Evolutionary conservation across 2,797 vertebrate genomes (phyloP).

Genomic region (Notoglanidium macrostoma): DNA sequence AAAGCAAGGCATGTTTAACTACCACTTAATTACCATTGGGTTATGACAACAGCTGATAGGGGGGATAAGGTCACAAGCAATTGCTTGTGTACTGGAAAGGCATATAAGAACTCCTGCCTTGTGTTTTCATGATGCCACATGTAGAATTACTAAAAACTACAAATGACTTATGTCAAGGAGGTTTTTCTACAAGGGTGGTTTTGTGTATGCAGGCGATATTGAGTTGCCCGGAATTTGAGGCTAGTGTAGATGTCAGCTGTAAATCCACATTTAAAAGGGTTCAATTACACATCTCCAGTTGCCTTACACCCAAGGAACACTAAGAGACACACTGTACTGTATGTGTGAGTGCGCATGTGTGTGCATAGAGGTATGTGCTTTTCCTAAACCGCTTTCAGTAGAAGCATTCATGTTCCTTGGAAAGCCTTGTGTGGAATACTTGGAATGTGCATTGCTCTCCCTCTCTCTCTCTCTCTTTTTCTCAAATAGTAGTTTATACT

Average conservation of each 20-base stretch:
- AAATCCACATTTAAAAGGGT: conserved; percentile 26
- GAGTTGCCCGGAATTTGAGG: conserved; percentile 13
- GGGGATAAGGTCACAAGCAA: not conserved
- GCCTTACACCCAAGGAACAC: not conserved
- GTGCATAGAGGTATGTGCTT: conserved; percentile 41
- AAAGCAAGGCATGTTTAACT: not conserved
- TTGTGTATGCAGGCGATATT: conserved; percentile 5
- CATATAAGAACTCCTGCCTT: not conserved
- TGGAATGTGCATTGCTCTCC: conserved; percentile 70
- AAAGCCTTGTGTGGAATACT: conserved; percentile 74
- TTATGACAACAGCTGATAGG: not conserved
- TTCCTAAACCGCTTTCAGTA: conserved; percentile 63
- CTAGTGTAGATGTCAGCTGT: conserved; percentile 2
- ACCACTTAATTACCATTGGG: not conserved
- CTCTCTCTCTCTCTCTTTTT: conserved; percentile 10
- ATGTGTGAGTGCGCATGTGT: conserved; percentile 14
- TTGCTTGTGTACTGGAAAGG: not conserved
- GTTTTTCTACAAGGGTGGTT: not conserved
- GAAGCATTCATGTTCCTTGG: conserved; percentile 66
- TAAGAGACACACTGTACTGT: conserved; percentile 3
- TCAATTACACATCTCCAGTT: conserved; percentile 8
- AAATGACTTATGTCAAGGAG: not conserved
- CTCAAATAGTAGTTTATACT: not conserved
- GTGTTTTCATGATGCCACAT: not conserved
- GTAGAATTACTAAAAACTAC: not conserved